Conservation (phyloP, 2,797 vertebrate genomes). For the Silurus lanzhouensis region DNA sequence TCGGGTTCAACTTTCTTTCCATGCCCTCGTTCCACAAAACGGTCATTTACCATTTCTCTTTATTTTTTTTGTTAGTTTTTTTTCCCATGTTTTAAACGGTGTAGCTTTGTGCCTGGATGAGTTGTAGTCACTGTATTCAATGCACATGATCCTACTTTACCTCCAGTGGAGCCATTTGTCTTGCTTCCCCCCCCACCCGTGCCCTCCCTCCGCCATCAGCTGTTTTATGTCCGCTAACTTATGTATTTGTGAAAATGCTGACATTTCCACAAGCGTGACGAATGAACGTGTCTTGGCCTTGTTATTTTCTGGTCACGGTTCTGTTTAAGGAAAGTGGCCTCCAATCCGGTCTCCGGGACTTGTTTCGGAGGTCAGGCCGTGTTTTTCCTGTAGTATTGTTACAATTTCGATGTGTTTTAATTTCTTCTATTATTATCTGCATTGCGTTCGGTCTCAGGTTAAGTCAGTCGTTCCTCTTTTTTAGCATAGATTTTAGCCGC, state of each 20-base stretch:
- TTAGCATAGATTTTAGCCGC: slow-evolving; percentile 29
- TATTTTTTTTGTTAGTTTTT: not conserved
- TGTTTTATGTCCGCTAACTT: slow-evolving; percentile 23
- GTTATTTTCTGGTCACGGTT: not conserved
- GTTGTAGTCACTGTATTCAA: slow-evolving; percentile 33
- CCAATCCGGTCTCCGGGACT: not conserved
- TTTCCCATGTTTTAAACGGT: slow-evolving; percentile 9
- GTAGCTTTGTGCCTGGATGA: slow-evolving; percentile 16
- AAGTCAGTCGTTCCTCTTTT: slow-evolving; percentile 5
- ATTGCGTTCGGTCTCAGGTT: slow-evolving; percentile 49
- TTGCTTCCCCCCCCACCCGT: not conserved
- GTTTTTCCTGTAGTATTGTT: slow-evolving; percentile 42
- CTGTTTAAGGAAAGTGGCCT: slow-evolving; percentile 20
- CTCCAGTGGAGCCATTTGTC: slow-evolving; percentile 19
- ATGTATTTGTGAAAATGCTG: slow-evolving; percentile 25
- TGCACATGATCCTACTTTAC: slow-evolving; percentile 33
- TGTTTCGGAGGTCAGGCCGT: slow-evolving; percentile 13
- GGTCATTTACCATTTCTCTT: not conserved
- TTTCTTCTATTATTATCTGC: slow-evolving; percentile 3
- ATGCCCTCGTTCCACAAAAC: slow-evolving; percentile 8
- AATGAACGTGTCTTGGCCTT: not conserved
- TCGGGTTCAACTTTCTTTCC: not conserved
- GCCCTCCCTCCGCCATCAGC: not conserved
- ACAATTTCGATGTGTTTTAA: not conserved
- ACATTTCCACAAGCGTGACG: not conserved